phyloP scores from a whole-genome alignment of 2,797 vertebrate genomes.

The Gobionotothen gibberifrons region DNA sequence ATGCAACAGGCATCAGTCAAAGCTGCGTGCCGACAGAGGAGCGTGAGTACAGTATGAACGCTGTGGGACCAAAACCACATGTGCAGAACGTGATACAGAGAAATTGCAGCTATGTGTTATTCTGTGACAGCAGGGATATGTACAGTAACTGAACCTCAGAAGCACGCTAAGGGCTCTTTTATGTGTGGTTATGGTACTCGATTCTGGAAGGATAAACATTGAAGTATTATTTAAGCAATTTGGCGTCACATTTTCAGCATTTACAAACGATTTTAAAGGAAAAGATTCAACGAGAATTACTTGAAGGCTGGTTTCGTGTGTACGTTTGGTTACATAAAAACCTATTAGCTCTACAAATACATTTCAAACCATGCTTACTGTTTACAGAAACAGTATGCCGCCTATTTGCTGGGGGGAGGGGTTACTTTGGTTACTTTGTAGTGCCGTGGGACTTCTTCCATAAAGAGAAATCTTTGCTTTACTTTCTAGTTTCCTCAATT shows the following conservation, averaged over 20 bases:
- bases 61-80: conserved; percentile 39
- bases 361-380: conserved; percentile 27
- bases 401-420: conserved; percentile 14
- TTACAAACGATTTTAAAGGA: not conserved
- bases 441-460: conserved; percentile 60
- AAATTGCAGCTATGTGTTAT: conserved; percentile 31
- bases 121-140: conserved; percentile 24
- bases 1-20: conserved; percentile 54
- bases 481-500: conserved; percentile 80
- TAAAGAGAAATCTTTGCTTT: conserved; percentile 73
- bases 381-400: conserved; percentile 13
- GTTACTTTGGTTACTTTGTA: conserved; percentile 33
- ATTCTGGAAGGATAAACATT: not conserved
- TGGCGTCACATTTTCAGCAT: not conserved
- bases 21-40: conserved; percentile 44
- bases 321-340: conserved; percentile 18
- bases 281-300: conserved; percentile 24
- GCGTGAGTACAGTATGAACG: conserved; percentile 10
- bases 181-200: not conserved
- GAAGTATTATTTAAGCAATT: not conserved
- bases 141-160: conserved; percentile 24
- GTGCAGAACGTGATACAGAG: conserved; percentile 53
- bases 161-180: not conserved
- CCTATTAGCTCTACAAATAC: conserved; percentile 22
- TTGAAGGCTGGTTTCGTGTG: conserved; percentile 51